Percentiles rank a stretch among this genome's conserved stretches.
These are phyloP conservation scores for Tragulus kanchil DNA, from an alignment of 2,113 vertebrate genomes.

Conservation along the genomic window DNA sequence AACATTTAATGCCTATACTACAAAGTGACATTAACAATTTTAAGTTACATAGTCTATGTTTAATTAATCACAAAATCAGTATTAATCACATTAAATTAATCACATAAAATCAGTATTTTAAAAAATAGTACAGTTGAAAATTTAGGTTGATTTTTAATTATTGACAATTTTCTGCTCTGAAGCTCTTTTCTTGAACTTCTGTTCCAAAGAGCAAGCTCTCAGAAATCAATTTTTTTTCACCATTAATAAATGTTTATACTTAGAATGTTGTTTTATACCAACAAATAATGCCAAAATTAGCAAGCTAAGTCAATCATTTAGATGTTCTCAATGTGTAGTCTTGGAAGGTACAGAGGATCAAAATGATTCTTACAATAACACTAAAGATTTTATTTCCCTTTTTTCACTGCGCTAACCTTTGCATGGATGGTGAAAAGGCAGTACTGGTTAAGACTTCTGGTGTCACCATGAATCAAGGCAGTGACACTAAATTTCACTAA, in stretches of 20 bases:
- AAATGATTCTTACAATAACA: background rate
- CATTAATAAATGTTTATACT: background rate
- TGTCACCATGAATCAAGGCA: background rate
- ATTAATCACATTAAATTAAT: background rate
- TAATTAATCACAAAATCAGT: slow-evolving; percentile 28
- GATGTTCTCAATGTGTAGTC: background rate
- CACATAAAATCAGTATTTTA: slow-evolving; percentile 19
- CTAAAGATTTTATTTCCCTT: background rate
- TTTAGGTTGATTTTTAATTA: slow-evolving; percentile 1
- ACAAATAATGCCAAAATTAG: slow-evolving; percentile 28
- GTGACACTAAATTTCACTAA: background rate
- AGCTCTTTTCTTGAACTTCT: background rate
- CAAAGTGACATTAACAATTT: background rate
- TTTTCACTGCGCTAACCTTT: background rate
- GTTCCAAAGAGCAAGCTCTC: slow-evolving; percentile 4
- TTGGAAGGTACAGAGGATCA: background rate
- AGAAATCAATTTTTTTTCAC: background rate
- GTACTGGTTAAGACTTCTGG: background rate
- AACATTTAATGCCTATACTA: slow-evolving; percentile 1
- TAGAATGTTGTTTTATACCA: background rate
- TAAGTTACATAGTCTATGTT: slow-evolving; percentile 21
- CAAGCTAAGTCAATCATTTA: slow-evolving; percentile 21
- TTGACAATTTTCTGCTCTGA: background rate
- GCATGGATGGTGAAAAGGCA: background rate
- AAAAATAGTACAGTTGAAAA: background rate